Conservation (phyloP, 2,888 invertebrate species). For the Aphrophora alni region DNA sequence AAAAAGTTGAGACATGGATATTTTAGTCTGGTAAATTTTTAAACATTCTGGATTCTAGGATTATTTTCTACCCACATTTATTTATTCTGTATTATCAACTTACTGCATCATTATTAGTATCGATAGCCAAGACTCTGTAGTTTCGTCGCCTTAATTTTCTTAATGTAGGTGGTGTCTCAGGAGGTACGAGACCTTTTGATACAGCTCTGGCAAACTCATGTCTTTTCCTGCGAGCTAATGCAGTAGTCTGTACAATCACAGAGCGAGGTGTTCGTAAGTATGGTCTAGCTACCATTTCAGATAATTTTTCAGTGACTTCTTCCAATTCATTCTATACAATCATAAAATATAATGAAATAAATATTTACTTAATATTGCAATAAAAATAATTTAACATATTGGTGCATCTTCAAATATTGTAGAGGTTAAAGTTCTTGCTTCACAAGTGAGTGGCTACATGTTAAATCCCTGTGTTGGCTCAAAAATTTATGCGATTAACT, state of each 20-base stretch:
- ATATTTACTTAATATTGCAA: neutral
- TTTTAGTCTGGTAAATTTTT: too few relatives aligned
- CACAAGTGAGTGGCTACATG: too few relatives aligned
- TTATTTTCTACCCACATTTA: too few relatives aligned
- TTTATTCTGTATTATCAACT: too few relatives aligned
- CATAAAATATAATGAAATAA: constrained; percentile 26
- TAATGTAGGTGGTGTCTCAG: constrained; percentile 66
- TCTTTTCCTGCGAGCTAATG: constrained; percentile 65
- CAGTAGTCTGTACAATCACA: constrained; percentile 67
- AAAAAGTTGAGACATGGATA: too few relatives aligned
- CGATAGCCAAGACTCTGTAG: constrained; percentile 57
- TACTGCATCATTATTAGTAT: constrained; percentile 57
- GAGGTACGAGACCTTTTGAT: constrained; percentile 63
- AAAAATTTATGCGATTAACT: too few relatives aligned
- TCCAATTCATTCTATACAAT: constrained; percentile 68
- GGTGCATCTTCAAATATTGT: too few relatives aligned
- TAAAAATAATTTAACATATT: too few relatives aligned
- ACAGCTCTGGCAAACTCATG: constrained; percentile 69
- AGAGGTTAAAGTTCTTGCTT: too few relatives aligned
- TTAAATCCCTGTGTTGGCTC: too few relatives aligned
- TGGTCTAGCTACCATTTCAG: constrained; percentile 69
- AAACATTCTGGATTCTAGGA: too few relatives aligned
- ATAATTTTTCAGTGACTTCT: constrained; percentile 68
- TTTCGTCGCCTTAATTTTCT: constrained; percentile 60
- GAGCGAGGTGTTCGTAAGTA: constrained; percentile 67